These are phyloP conservation scores for Euclidia mi DNA, from an alignment of 2,888 invertebrate genomes.

Conservation along the genomic window DNA sequence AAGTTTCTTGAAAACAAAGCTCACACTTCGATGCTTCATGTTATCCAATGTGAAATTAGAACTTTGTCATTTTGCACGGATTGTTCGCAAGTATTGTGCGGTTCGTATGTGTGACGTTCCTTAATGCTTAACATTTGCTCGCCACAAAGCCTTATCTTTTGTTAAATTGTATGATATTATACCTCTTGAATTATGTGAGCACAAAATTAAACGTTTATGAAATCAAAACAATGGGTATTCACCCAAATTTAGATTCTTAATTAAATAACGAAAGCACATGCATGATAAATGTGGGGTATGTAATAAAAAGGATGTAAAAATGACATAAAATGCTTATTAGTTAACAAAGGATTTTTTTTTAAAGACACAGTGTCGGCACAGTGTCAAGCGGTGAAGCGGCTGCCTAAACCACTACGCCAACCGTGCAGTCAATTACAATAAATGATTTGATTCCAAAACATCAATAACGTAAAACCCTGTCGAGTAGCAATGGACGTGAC, in stretches of 20 bases:
- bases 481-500: conserved; percentile 70
- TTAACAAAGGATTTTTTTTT: conserved; percentile 55
- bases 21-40: conserved; percentile 22
- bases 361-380: no score
- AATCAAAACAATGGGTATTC: conserved; percentile 19
- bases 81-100: conserved; percentile 56
- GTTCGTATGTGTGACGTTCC: conserved; percentile 60
- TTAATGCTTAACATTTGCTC: conserved; percentile 59
- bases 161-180: conserved; percentile 49
- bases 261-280: conserved; percentile 17
- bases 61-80: conserved; percentile 44
- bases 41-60: conserved; percentile 27
- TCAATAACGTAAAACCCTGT: conserved; percentile 64
- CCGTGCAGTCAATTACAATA: no score
- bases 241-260: conserved; percentile 7
- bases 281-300: conserved; percentile 23
- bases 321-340: conserved; percentile 49
- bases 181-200: conserved; percentile 33
- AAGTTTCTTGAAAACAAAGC: conserved; percentile 14
- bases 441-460: conserved; percentile 63
- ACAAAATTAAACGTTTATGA: conserved; percentile 20
- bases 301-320: conserved; percentile 50
- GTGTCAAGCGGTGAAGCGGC: no score
- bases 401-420: no score
- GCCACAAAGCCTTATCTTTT: conserved; percentile 62